Evolutionary conservation across 2,888 invertebrate genomes (phyloP).

Genomic region (Drosophila diplacantha): DNA sequence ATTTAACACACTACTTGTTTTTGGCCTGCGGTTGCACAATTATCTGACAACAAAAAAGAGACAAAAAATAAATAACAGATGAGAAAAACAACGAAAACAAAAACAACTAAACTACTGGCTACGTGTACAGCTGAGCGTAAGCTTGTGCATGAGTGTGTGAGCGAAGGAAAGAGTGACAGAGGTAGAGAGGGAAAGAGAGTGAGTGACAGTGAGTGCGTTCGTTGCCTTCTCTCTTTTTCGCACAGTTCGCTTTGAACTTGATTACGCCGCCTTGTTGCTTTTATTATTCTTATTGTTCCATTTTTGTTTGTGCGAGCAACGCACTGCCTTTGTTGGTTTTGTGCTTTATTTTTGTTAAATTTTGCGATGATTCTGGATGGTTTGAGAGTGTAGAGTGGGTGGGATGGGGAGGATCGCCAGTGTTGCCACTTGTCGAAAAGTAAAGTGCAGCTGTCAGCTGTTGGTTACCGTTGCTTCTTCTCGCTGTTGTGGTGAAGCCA

Average conservation of each 20-base stretch:
- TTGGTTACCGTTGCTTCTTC: slow-evolving; percentile 49
- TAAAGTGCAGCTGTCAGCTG: slow-evolving; percentile 60
- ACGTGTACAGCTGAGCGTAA: slow-evolving; percentile 63
- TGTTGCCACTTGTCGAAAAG: slow-evolving; percentile 31
- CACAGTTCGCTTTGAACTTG: slow-evolving; percentile 62
- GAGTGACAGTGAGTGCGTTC: slow-evolving; percentile 18
- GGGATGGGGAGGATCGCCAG: slow-evolving; percentile 25
- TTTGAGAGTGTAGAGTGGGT: neutral
- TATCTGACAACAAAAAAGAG: slow-evolving; percentile 35
- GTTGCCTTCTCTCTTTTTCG: slow-evolving; percentile 40
- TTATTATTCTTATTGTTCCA: slow-evolving; percentile 25
- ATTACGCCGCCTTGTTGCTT: slow-evolving; percentile 33
- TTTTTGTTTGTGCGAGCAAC: slow-evolving; percentile 37
- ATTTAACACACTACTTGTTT: slow-evolving; percentile 25
- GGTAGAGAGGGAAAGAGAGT: slow-evolving; percentile 28
- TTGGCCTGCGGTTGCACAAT: slow-evolving; percentile 53
- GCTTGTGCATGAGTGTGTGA: slow-evolving; percentile 30
- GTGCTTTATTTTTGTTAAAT: slow-evolving; percentile 11
- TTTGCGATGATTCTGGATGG: slow-evolving; percentile 1
- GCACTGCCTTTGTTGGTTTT: slow-evolving; percentile 47
- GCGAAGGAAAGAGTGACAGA: slow-evolving; percentile 60
- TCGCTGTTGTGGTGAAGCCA: neutral
- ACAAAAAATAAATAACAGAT: slow-evolving; percentile 18
- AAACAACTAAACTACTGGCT: slow-evolving; percentile 48
- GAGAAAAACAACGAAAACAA: slow-evolving; percentile 44